These are phyloP conservation scores for Falco novaeseelandiae DNA, from an alignment of 2,797 vertebrate species.

Conservation along the genomic window DNA sequence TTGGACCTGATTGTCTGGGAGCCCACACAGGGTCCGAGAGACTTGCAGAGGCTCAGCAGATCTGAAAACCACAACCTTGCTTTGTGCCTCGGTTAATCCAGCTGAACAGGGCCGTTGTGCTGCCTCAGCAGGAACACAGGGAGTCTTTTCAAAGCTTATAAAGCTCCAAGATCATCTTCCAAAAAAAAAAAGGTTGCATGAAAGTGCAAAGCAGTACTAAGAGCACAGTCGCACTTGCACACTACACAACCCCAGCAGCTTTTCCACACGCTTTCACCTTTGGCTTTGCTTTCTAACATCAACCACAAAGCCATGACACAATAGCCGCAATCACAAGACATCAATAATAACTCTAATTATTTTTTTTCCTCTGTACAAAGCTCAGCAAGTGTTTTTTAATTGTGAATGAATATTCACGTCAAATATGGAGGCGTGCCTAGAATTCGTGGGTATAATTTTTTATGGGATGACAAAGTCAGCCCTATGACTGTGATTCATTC, in stretches of 20 bases:
- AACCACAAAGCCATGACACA: accelerated
- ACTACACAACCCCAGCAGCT: neutral
- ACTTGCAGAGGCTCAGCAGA: neutral
- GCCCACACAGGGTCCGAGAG: accelerated
- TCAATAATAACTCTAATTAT: neutral
- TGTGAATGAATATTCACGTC: neutral
- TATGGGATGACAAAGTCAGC: accelerated
- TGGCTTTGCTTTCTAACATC: neutral
- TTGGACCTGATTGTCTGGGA: neutral
- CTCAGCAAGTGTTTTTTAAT: neutral
- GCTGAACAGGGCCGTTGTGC: neutral
- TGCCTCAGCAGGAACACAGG: neutral
- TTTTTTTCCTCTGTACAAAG: neutral
- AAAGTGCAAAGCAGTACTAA: neutral
- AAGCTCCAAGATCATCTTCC: neutral
- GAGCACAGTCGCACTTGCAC: accelerated
- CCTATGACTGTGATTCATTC: neutral
- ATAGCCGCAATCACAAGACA: neutral
- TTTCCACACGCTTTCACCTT: neutral
- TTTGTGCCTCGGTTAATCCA: neutral
- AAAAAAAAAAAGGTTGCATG: neutral
- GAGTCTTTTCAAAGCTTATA: neutral
- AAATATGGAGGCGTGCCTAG: neutral
- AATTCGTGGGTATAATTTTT: neutral
- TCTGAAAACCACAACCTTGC: neutral